A percentile compares a stretch with the other conserved stretches of the same genome.
Conservation (phyloP, 35 echinoderm and acorn worm genomes). For the Heliocidaris erythrogramma region DNA sequence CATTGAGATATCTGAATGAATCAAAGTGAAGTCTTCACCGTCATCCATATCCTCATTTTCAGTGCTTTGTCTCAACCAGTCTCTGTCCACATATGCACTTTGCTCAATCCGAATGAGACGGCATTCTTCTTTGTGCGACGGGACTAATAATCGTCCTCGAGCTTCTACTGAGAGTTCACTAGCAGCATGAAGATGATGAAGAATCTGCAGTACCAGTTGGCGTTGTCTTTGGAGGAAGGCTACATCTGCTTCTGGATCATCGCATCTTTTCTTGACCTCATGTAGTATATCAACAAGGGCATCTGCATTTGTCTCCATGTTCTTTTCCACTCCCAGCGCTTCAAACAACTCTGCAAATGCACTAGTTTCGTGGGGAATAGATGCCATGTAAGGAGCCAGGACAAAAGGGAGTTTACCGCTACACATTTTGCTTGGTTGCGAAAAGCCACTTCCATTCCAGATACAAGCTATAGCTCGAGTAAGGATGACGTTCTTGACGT, state of each 20-base stretch:
- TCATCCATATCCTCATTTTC: slow-evolving; percentile 22
- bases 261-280: neutral
- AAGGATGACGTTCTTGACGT: neutral
- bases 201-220: slow-evolving; percentile 34
- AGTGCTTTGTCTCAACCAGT: slow-evolving; percentile 10
- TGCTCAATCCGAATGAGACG: slow-evolving; percentile 31
- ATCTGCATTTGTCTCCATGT: neutral
- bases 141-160: neutral
- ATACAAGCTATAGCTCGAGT: neutral
- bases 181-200: neutral
- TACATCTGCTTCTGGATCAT: neutral
- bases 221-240: neutral
- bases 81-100: slow-evolving; percentile 44
- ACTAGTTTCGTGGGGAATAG: neutral
- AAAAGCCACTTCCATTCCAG: neutral
- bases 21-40: slow-evolving; percentile 34
- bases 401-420: neutral
- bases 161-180: slow-evolving; percentile 24
- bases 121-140: slow-evolving; percentile 19
- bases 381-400: slow-evolving; percentile 24
- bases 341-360: neutral
- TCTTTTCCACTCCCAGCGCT: neutral
- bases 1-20: slow-evolving; percentile 39
- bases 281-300: slow-evolving; percentile 10
- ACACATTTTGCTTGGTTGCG: slow-evolving; percentile 22